A percentile compares a stretch with the other conserved stretches of the same genome.
These are phyloP conservation scores for Megalonaias nervosa DNA, from an alignment of 1,140 invertebrate species.

Conservation along the genomic window DNA sequence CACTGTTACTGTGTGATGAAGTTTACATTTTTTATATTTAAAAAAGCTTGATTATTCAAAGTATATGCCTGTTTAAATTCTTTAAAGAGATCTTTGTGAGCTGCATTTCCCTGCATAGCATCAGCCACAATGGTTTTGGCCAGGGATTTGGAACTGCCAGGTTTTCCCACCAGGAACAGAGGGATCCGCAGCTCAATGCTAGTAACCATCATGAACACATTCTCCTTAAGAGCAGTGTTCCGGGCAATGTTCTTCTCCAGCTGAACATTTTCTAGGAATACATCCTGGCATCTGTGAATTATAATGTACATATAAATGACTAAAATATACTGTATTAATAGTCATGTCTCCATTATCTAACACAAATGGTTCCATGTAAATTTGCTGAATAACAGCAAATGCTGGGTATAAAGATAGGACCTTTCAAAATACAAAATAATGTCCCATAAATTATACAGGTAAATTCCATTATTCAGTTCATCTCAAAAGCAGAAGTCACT, in stretches of 20 bases:
- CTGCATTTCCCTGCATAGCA: slow-evolving; percentile 60
- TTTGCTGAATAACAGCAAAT: no score
- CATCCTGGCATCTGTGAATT: slow-evolving; percentile 55
- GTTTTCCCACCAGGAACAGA: slow-evolving; percentile 65
- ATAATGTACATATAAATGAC: neutral
- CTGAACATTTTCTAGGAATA: slow-evolving; percentile 55
- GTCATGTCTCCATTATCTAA: no score
- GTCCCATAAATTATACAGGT: no score
- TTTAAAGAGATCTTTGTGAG: slow-evolving; percentile 50
- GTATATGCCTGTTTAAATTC: slow-evolving; percentile 50
- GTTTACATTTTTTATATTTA: no score
- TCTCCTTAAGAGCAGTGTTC: slow-evolving; percentile 65
- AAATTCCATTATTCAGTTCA: no score
- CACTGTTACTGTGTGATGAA: no score
- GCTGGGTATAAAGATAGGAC: no score
- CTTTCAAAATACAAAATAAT: no score
- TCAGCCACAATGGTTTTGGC: slow-evolving; percentile 64
- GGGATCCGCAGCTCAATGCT: slow-evolving; percentile 63
- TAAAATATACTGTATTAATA: no score
- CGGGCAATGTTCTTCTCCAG: slow-evolving; percentile 57
- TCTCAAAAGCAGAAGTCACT: no score
- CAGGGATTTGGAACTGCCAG: slow-evolving; percentile 65
- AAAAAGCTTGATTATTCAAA: neutral
- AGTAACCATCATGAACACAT: slow-evolving; percentile 68
- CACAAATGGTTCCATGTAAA: no score